Evolutionary conservation across 1,140 invertebrate species (phyloP).

Genomic region (Nephotettix cincticeps): DNA sequence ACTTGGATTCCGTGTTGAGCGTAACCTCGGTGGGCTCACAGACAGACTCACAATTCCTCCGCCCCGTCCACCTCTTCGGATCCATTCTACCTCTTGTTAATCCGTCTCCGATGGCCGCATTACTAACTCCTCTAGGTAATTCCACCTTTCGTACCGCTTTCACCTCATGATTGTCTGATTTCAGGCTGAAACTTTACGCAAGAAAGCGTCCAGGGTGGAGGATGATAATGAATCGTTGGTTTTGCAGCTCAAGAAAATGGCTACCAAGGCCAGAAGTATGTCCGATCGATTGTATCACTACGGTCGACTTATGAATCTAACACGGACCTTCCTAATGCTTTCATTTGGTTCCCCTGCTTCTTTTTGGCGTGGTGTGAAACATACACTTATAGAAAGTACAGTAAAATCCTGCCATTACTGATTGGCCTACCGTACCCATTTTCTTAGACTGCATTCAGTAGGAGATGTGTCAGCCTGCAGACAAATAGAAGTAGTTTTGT

Average conservation of each 20-base stretch:
- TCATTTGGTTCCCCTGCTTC: background rate
- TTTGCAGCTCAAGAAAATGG: slow-evolving; percentile 92
- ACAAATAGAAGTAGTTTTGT: no score
- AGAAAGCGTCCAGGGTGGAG: slow-evolving; percentile 83
- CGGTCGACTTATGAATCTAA: slow-evolving; percentile 6
- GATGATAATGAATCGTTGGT: slow-evolving; percentile 92
- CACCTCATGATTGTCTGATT: slow-evolving; percentile 46
- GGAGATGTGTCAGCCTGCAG: no score
- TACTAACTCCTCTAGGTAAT: slow-evolving; percentile 43
- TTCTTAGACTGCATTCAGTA: slow-evolving; percentile 26
- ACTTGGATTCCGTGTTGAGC: background rate
- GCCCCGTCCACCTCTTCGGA: slow-evolving; percentile 33
- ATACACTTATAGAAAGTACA: background rate
- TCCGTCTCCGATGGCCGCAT: slow-evolving; percentile 44
- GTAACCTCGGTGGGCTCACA: slow-evolving; percentile 6
- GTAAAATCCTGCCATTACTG: background rate
- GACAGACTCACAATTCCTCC: slow-evolving; percentile 22
- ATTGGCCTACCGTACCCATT: slow-evolving; percentile 27
- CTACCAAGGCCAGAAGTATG: slow-evolving; percentile 77
- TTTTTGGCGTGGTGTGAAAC: slow-evolving; percentile 11
- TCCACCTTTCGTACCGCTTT: background rate
- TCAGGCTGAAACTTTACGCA: slow-evolving; percentile 78
- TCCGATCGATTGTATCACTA: slow-evolving; percentile 18
- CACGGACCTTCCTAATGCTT: slow-evolving; percentile 12
- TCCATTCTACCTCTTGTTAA: slow-evolving; percentile 7